Base-by-base conservation (phyloP, 2,797 vertebrate genomes). In the Poeciliopsis gracilis region DNA sequence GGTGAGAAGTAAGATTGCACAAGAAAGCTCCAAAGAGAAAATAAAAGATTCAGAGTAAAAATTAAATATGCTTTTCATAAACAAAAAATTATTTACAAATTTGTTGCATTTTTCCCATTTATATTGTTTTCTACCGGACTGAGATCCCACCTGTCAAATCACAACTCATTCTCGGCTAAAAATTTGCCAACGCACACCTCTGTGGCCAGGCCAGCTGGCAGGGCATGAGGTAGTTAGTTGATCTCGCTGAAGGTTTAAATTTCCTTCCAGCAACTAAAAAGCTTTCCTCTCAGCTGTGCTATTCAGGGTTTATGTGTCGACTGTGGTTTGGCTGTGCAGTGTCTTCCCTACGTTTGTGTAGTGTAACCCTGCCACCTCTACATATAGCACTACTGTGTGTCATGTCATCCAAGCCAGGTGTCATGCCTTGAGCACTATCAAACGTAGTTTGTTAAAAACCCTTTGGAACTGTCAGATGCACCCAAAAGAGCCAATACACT, bases 281-380 rank as follows among this genome's bases (percentile, higher is more conserved):
- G 66, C 78, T 88, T 79, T 63, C 16, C 83, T 87, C 84, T 87
- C 85, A 88, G 84, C 87, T 72, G 82, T 9, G 33, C 91, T 94
- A 88, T 85, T 88, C 85, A 83, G 77, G 77, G 93, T 94, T 93
- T 91, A 92, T 91, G 84, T 80, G 82, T 74, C 12, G 11, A 84
- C 83, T 63, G n/a, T 72, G 81, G 76, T 88, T 86, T 82, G 87
- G 76, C 82, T 59, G n/a, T 81, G 78, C 38, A 79, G 81, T 83
- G 79, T 25, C 61, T 57, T 78, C 71, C 28, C 83, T 75, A 45
- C 80, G 49, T 90, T 83, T 85, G 78, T 76, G 43, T 47, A 78
- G 75, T 76, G 47, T 45, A 80, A 78, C 55, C 82, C 55, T 87
- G 77, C 73, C 36, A 1, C 61, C 45, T 47, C 76, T 69, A 71